phyloP scores from a whole-genome alignment of 37 sponge, comb jelly and placozoan genomes.

The Lycopodina hypogea region DNA sequence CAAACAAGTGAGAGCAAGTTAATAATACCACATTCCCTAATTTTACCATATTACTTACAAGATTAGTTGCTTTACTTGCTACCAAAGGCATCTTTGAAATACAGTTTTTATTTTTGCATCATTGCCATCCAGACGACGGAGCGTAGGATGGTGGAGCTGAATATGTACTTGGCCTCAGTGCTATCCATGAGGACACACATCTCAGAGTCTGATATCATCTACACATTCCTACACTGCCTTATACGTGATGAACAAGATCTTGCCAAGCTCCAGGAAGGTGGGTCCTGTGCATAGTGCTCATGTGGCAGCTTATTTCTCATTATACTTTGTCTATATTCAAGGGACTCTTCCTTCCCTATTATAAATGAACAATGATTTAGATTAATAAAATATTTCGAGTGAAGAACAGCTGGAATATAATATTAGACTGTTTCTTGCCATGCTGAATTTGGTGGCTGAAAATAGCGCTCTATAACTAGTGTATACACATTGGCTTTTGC shows the following conservation, averaged over 20 bases:
- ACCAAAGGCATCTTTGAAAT: too few species aligned
- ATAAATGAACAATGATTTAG: background rate
- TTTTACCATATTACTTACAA: too few species aligned
- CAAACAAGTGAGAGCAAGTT: slow-evolving; percentile 13
- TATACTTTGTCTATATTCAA: background rate
- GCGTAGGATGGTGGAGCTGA: slow-evolving; percentile 51
- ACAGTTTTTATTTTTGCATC: background rate
- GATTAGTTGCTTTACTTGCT: too few species aligned
- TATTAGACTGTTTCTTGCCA: too few species aligned
- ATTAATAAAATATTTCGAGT: too few species aligned
- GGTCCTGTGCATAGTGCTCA: background rate
- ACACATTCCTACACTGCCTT: slow-evolving; percentile 82
- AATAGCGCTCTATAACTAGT: too few species aligned
- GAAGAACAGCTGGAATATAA: too few species aligned
- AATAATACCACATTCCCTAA: too few species aligned
- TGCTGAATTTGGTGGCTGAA: too few species aligned
- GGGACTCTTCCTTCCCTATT: background rate
- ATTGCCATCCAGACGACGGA: slow-evolving; percentile 53
- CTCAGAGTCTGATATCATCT: slow-evolving; percentile 74
- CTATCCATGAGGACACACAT: slow-evolving; percentile 40
- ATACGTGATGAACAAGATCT: slow-evolving; percentile 80
- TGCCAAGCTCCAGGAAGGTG: slow-evolving; percentile 52
- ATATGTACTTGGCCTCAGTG: slow-evolving; percentile 47
- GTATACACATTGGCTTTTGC: too few species aligned
- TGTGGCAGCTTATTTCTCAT: background rate